phyloP scores from a whole-genome alignment of 2,797 vertebrate genomes.

The Pseudochirops cupreus region DNA sequence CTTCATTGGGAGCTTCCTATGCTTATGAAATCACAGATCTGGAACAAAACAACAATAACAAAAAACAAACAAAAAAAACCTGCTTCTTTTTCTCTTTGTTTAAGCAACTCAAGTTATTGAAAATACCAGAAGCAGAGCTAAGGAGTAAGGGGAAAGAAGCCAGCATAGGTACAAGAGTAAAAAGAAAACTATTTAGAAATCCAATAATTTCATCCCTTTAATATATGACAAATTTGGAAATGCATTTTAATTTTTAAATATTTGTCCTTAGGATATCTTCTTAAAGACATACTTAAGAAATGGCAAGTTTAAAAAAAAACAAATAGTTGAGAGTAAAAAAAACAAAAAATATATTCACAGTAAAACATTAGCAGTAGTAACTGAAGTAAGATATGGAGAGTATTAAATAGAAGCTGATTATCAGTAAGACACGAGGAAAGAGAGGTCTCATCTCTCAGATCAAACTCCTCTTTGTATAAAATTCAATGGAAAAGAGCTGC shows the following conservation, averaged over 20 bases:
- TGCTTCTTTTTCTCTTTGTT: background rate
- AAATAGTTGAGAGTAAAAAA: background rate
- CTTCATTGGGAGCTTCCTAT: background rate
- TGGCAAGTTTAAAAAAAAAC: background rate
- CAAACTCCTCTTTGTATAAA: background rate
- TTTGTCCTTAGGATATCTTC: background rate
- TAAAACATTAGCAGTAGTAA: background rate
- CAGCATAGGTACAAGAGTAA: background rate
- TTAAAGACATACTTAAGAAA: background rate
- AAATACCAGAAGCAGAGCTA: background rate
- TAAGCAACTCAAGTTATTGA: background rate
- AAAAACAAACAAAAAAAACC: background rate
- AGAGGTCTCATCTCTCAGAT: background rate
- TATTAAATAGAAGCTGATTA: background rate
- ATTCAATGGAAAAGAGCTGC: background rate
- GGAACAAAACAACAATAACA: background rate
- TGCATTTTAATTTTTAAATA: background rate
- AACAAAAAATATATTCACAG: background rate
- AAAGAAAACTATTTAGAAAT: conserved; percentile 34
- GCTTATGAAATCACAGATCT: background rate
- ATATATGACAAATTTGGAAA: conserved; percentile 7
- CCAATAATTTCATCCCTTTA: conserved; percentile 19
- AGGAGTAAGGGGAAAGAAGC: background rate
- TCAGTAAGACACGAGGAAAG: background rate
- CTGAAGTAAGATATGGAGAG: background rate